Evolutionary conservation across 1,140 invertebrate genomes (phyloP), one percentile per base, ranked within the genome.

Genomic region (Sycobia sp.): DNA sequence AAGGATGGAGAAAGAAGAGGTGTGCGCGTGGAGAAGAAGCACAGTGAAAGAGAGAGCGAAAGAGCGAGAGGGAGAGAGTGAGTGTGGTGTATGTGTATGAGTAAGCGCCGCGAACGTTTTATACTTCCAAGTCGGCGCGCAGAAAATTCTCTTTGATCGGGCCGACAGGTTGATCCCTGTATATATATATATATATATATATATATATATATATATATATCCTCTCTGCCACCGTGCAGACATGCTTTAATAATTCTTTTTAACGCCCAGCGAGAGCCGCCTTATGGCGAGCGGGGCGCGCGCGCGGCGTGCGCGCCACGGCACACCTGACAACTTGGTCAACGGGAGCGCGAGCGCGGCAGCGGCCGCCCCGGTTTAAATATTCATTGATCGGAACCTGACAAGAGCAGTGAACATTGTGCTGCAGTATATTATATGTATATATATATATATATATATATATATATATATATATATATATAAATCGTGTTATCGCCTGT

Each of bases 161-260:
- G 55, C 63, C 44, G 61, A 67, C 62, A 67, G 39, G 62, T 63
- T 69, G 59, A 65, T 67, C 54, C 47, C 38, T 10, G 20, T n/a
- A n/a, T n/a, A n/a, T n/a, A n/a, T n/a, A n/a, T n/a, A n/a, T n/a
- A n/a, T n/a, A n/a, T n/a, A n/a, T n/a, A n/a, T n/a, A n/a, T n/a
- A n/a, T n/a, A n/a, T n/a, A n/a, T n/a, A n/a, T n/a, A n/a, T n/a
- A n/a, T n/a, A n/a, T n/a, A n/a, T n/a, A n/a, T n/a, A n/a, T n/a
- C n/a, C n/a, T n/a, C n/a, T n/a, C n/a, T n/a, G 20, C 41, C 36
- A 13, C 14, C 10, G 43, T 57, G 46, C 43, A 49, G 47, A 64
- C 62, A 27, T 23, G 67, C 63, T 73, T 74, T 72, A 73, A 73
- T 76, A 72, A 76, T 76, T 76, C 72, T 73, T 74, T 74, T 71